Evolutionary conservation across 1,140 invertebrate species (phyloP), one percentile per base, ranked within the genome.

Genomic region (Lasaia peninsularis): DNA sequence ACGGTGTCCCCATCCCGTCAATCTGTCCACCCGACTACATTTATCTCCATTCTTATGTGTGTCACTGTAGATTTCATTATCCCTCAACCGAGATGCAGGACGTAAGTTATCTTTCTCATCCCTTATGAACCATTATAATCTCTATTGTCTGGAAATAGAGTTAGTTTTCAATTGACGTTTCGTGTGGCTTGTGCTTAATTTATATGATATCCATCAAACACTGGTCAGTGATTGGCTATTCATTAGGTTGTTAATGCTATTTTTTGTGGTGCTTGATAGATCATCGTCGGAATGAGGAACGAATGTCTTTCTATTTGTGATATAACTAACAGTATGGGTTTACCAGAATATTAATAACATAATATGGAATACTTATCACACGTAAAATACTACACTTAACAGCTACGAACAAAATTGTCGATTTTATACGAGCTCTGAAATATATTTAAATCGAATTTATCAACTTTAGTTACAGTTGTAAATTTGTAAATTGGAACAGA

Each of bases 1-100:
- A 59, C 56, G 60, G 62, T 66, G 58, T 73, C 71, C 69, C 63
- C 53, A 54, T 73, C 61, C 50, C 62, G 37, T 54, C 67, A 65
- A 69, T 65, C 60, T 69, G 62, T 63, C 49, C 58, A 20, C 40
- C 33, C 53, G 52, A 59, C 34, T 56, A 44, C 54, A 21, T 14
- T 24, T 50, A 53, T 21, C 20, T 14, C 28, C 33, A 52, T 31
- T 44, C 62, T 60, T 63, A 63, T 32, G 52, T 50, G 20, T 24
- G 44, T 48, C 49, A 10, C 16, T n/a, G 53, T 53, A 64, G 58
- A 35, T 48, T 56, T 59, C 62, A 56, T 59, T 64, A 56, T 64
- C 53, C 53, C 12, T 57, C 21, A 51, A 49, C 33, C 31, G 18
- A 37, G 16, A 53, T 21, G 21, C 16, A 56, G 34, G 32, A 31